Conservation (phyloP, 2,113 vertebrate genomes). For the Ailurus styani region DNA sequence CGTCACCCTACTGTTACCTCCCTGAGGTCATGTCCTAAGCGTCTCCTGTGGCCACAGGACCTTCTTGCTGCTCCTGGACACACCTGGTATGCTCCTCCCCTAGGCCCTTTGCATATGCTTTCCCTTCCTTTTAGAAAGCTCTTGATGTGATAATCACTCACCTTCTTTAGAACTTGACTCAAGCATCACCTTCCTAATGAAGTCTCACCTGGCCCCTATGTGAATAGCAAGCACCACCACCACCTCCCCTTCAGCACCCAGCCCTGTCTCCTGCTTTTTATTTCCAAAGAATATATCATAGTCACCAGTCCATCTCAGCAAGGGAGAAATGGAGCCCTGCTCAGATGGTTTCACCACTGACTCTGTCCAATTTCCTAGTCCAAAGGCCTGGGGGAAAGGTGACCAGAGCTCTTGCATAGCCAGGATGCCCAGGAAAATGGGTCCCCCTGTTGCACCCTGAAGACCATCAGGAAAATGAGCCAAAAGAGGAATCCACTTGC, state of each 20-base stretch:
- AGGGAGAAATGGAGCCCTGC: background rate
- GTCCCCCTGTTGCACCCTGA: fast-evolving
- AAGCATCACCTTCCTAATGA: too few relatives aligned
- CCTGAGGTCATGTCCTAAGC: background rate
- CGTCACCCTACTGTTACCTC: background rate
- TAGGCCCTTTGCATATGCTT: background rate
- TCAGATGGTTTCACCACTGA: background rate
- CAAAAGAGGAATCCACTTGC: background rate
- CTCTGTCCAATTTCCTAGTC: background rate
- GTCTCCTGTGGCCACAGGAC: background rate
- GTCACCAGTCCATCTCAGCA: too few relatives aligned
- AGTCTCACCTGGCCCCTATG: too few relatives aligned
- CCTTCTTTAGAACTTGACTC: too few relatives aligned
- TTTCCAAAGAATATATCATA: too few relatives aligned
- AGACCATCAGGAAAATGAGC: fast-evolving
- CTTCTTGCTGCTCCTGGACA: background rate
- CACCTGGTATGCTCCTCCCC: too few relatives aligned
- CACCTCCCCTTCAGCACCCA: background rate
- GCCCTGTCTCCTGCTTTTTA: too few relatives aligned
- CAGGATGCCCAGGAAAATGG: too few relatives aligned
- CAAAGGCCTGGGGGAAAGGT: background rate
- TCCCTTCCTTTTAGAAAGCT: background rate
- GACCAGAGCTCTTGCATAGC: too few relatives aligned
- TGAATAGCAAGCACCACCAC: too few relatives aligned
- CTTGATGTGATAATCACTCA: too few relatives aligned